Evolutionary conservation across 1,140 invertebrate species (phyloP).

Genomic region (Hyles euphorbiae): DNA sequence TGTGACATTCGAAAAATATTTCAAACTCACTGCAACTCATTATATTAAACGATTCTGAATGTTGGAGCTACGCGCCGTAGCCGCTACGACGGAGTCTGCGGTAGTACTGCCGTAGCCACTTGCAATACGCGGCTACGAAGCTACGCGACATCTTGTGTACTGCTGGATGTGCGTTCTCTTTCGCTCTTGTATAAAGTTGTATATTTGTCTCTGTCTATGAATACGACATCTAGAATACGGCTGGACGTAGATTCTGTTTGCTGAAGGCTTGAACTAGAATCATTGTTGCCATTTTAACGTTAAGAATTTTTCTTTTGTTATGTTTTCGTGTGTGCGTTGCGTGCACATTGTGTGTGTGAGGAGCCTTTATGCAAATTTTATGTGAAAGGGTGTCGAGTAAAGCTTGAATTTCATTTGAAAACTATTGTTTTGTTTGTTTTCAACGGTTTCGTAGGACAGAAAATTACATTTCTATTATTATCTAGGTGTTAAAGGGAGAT

Average conservation of each 20-base stretch:
- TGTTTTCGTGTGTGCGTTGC: slow-evolving; percentile 21
- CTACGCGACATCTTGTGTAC: slow-evolving; percentile 20
- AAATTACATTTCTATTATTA: too few relatives aligned
- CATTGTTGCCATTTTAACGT: slow-evolving; percentile 57
- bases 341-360: slow-evolving; percentile 16
- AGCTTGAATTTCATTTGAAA: background rate
- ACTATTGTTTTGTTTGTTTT: too few relatives aligned
- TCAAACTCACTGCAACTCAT: slow-evolving; percentile 15
- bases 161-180: slow-evolving; percentile 21
- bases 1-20: slow-evolving; percentile 33
- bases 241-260: slow-evolving; percentile 51
- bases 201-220: slow-evolving; percentile 31
- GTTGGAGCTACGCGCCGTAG: slow-evolving; percentile 30
- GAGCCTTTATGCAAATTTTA: slow-evolving; percentile 2
- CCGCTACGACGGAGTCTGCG: slow-evolving; percentile 52
- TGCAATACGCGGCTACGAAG: slow-evolving; percentile 29
- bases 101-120: slow-evolving; percentile 46
- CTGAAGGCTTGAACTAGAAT: slow-evolving; percentile 49
- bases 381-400: slow-evolving; percentile 7
- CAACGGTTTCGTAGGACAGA: too few relatives aligned
- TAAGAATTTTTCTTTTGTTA: slow-evolving; percentile 46
- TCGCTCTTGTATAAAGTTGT: slow-evolving; percentile 18
- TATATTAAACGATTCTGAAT: slow-evolving; percentile 16
- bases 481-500: too few relatives aligned
- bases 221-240: slow-evolving; percentile 42